These are phyloP conservation scores for Trichomycterus rosablanca DNA, from an alignment of 2,113 vertebrate species.

Conservation along the genomic window DNA sequence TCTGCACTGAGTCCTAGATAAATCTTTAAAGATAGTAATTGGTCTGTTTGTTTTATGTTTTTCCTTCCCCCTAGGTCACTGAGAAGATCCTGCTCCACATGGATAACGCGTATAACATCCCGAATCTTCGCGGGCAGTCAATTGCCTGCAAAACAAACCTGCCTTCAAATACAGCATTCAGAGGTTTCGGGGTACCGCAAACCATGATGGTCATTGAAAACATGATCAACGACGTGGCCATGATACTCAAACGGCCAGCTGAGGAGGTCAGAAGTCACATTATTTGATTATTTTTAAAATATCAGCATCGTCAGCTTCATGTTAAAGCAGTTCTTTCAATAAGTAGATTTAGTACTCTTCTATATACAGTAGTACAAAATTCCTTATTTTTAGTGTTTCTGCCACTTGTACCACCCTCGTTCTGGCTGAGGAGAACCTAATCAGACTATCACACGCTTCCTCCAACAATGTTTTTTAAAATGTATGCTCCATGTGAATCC, in stretches of 20 bases:
- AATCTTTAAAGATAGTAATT: no score
- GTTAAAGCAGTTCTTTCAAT: no score
- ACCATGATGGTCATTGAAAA: conserved; percentile 65
- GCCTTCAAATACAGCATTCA: conserved; percentile 80
- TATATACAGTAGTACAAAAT: no score
- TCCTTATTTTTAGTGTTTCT: no score
- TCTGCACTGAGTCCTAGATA: no score
- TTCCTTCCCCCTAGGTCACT: conserved; percentile 57
- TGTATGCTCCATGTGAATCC: no score
- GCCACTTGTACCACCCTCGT: no score
- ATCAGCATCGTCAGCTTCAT: no score
- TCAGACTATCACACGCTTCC: no score
- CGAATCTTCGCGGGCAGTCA: conserved; percentile 65
- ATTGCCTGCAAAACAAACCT: conserved; percentile 77
- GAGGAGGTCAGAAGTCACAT: conserved; percentile 62
- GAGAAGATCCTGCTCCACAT: conserved; percentile 73
- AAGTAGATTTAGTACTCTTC: no score
- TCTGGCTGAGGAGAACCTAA: no score
- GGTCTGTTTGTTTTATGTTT: not conserved
- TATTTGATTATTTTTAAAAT: not conserved
- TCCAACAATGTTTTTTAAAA: no score
- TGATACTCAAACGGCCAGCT: conserved; percentile 57
- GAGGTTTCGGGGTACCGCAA: conserved; percentile 79
- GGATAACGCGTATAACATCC: conserved; percentile 74
- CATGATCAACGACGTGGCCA: conserved; percentile 73